Conservation (phyloP, 2,113 vertebrate genomes). For the Prochilodus magdalenae region DNA sequence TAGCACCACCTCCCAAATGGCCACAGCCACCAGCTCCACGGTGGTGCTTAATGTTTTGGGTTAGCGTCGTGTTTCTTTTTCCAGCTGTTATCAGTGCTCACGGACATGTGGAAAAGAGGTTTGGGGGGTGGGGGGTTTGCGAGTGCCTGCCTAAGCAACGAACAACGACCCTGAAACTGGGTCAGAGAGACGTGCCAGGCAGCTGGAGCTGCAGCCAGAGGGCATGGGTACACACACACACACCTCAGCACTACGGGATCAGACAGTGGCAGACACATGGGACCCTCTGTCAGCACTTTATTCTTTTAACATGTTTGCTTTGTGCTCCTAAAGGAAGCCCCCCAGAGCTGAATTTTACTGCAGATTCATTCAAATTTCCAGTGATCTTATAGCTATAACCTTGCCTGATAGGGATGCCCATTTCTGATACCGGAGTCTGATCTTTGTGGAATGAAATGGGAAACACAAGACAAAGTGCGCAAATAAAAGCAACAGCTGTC, state of each 20-base stretch:
- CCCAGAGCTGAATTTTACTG: too few relatives aligned
- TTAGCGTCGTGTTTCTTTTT: constrained; percentile 37
- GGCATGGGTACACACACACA: constrained; percentile 31
- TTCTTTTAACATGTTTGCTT: background rate
- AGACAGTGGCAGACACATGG: background rate
- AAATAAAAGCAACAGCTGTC: too few relatives aligned
- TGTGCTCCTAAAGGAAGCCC: background rate
- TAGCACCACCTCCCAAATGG: background rate
- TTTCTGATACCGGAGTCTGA: background rate
- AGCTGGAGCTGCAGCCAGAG: constrained; percentile 47
- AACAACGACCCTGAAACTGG: constrained; percentile 42
- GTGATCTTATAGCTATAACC: background rate
- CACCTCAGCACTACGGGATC: background rate
- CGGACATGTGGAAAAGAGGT: constrained; percentile 24
- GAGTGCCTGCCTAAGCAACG: constrained; percentile 2
- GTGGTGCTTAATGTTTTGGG: constrained; percentile 24
- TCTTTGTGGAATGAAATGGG: background rate
- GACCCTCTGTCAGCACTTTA: background rate
- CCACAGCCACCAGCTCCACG: constrained; percentile 17
- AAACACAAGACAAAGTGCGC: background rate
- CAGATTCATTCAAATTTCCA: constrained; percentile 2
- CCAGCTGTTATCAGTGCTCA: constrained; percentile 39
- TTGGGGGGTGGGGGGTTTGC: background rate
- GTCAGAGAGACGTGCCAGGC: constrained; percentile 43
- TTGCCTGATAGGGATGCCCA: background rate